Conservation (phyloP, 2,888 invertebrate species). For the Empis stercorea region DNA sequence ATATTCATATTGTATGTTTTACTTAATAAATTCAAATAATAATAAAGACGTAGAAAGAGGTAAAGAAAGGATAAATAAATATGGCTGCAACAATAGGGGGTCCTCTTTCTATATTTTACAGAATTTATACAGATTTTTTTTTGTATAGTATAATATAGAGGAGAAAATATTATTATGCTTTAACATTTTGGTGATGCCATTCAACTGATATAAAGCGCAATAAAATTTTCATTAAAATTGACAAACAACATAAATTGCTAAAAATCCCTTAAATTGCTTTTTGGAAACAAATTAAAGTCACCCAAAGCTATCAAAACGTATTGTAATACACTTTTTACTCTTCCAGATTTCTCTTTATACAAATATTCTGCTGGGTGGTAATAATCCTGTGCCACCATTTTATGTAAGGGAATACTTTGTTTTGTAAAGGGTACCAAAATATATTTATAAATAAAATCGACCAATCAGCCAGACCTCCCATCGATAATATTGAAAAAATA, state of each 20-base stretch:
- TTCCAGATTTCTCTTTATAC: no score
- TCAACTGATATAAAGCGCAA: constrained; percentile 14
- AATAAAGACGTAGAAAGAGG: no score
- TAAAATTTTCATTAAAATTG: constrained; percentile 22
- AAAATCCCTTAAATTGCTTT: constrained; percentile 22
- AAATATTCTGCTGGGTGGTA: neutral
- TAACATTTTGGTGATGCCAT: constrained; percentile 3
- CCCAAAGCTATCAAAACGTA: neutral
- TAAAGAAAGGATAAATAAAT: no score
- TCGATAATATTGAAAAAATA: no score
- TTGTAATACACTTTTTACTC: no score
- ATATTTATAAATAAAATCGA: neutral
- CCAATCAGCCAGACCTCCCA: constrained; percentile 1
- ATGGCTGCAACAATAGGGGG: no score
- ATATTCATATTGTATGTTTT: no score
- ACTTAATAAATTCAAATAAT: no score
- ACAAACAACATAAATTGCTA: constrained; percentile 22
- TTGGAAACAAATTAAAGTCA: constrained; percentile 20
- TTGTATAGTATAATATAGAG: no score
- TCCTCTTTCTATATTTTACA: no score
- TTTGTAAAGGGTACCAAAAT: neutral
- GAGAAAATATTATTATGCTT: no score
- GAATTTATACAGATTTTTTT: no score
- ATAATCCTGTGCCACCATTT: neutral
- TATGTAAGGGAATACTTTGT: neutral